These are phyloP conservation scores for Lysandra coridon DNA, from an alignment of 2,888 invertebrate species.

Conservation along the genomic window DNA sequence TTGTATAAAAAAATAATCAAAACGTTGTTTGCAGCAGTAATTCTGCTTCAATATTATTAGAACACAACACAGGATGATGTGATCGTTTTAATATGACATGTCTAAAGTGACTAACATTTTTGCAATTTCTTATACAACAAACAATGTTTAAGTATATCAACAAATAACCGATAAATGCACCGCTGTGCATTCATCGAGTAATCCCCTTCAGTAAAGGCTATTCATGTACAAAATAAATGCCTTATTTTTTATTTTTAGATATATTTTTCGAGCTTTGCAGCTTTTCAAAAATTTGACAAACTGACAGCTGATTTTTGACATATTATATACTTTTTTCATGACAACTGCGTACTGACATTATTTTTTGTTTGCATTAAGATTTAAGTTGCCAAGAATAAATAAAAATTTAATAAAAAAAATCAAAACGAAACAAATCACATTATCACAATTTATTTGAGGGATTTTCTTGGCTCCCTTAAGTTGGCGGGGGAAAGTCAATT, in stretches of 20 bases:
- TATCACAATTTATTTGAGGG: too few relatives aligned
- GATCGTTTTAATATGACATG: constrained; percentile 9
- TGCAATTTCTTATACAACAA: constrained; percentile 10
- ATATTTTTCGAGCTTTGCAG: not conserved
- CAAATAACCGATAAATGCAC: not conserved
- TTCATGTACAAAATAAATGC: not conserved
- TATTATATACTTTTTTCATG: too few relatives aligned
- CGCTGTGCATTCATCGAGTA: not conserved
- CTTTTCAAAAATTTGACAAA: not conserved
- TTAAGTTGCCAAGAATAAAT: too few relatives aligned
- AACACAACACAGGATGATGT: constrained; percentile 3
- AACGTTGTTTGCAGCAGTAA: not conserved
- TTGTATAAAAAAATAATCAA: not conserved
- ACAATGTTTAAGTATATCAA: not conserved
- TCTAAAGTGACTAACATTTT: constrained; percentile 8
- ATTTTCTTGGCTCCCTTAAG: too few relatives aligned
- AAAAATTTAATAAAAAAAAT: too few relatives aligned
- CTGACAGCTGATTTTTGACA: not conserved
- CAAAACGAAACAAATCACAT: too few relatives aligned
- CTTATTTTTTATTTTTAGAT: not conserved
- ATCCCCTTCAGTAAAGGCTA: not conserved
- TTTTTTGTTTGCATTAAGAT: too few relatives aligned
- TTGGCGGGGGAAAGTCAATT: too few relatives aligned
- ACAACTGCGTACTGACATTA: too few relatives aligned
- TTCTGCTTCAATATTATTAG: not conserved